Conservation (phyloP, 2,113 vertebrate species). For the pig (Sus scrofa) region T2T-Sscrofa CM000817.6:80229501-80230000, state of each 20-base stretch:
- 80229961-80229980: not conserved
- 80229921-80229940: not conserved
- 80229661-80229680: not conserved
- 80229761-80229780: not conserved
- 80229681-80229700: fast-evolving
- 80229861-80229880: not conserved
- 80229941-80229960: not conserved
- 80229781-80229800: not conserved
- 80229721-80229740: constrained; percentile 12
- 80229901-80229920: not conserved
- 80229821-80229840: not conserved
- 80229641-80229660: fast-evolving
- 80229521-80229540: not conserved
- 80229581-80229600: fast-evolving
- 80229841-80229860: not conserved
- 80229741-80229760: not conserved
- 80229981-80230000: no score
- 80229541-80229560: not conserved
- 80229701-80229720: not conserved
- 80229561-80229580: not conserved
- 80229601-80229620: not conserved
- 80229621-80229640: fast-evolving
- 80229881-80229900: not conserved
- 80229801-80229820: not conserved
- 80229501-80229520: not conserved